These are phyloP conservation scores for Rotaria magnacalcarata DNA, from an alignment of 2,888 invertebrate genomes.

Conservation along the genomic window DNA sequence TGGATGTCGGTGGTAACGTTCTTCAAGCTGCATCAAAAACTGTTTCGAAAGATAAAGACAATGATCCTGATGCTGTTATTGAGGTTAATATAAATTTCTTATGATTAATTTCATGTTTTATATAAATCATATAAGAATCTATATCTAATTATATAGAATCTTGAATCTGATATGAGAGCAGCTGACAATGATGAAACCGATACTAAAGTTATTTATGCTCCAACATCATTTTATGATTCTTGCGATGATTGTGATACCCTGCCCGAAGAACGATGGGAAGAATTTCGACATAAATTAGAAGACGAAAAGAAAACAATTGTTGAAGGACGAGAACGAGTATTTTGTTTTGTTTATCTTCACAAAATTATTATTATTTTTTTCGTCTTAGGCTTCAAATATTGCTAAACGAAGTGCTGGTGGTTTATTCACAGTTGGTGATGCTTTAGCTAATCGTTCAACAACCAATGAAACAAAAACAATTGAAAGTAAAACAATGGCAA, in stretches of 20 bases:
- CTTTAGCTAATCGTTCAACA: constrained; percentile 9
- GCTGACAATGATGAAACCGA: neutral
- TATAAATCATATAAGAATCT: neutral
- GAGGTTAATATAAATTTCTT: neutral
- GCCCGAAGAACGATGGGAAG: constrained; percentile 34
- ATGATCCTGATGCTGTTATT: neutral
- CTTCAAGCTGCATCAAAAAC: constrained; percentile 2
- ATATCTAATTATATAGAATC: neutral
- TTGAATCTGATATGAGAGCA: neutral
- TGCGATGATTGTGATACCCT: constrained; percentile 32
- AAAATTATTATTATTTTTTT: neutral
- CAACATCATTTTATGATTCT: neutral
- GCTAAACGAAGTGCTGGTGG: constrained; percentile 42
- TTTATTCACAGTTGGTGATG: constrained; percentile 41
- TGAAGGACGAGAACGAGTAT: constrained; percentile 36
- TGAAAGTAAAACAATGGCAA: constrained; percentile 42
- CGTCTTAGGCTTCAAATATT: constrained; percentile 27
- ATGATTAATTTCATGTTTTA: neutral
- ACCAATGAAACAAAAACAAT: constrained; percentile 32
- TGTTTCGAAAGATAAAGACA: neutral
- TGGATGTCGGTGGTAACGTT: constrained; percentile 32
- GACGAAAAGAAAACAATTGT: constrained; percentile 39
- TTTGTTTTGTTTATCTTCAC: neutral
- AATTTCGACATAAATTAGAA: constrained; percentile 24
- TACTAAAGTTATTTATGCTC: neutral